phyloP scores from a whole-genome alignment of 2,113 vertebrate species.

The Caloenas nicobarica region DNA sequence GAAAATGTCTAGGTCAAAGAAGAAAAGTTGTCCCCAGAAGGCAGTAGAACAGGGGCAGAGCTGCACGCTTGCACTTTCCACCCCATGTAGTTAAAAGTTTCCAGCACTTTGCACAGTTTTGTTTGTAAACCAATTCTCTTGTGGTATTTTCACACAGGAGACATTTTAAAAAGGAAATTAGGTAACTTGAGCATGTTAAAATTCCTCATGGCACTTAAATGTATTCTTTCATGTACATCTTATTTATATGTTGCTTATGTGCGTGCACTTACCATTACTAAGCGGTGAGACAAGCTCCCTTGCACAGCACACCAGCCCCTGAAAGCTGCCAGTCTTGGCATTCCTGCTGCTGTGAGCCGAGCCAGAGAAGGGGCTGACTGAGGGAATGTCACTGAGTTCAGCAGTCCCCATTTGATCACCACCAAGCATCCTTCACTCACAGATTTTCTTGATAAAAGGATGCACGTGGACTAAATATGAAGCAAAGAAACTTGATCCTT shows the following conservation, averaged over 20 bases:
- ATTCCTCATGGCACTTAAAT: not conserved
- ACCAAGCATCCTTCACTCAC: not conserved
- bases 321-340: not conserved
- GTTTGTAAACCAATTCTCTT: not conserved
- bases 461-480: not conserved
- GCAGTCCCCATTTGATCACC: not conserved
- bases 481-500: not conserved
- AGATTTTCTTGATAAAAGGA: not conserved
- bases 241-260: not conserved
- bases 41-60: not conserved
- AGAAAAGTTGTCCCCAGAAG: not conserved
- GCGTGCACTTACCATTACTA: not conserved
- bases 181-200: not conserved
- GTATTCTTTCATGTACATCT: not conserved
- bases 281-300: not conserved
- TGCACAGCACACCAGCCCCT: not conserved
- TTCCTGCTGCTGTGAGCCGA: not conserved
- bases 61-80: not conserved
- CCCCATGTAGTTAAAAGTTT: not conserved
- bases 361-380: not conserved
- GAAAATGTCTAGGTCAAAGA: not conserved
- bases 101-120: not conserved
- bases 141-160: not conserved
- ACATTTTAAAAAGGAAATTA: not conserved
- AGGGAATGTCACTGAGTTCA: not conserved